Evolutionary conservation across 92 coral and sea anemone species (phyloP), one percentile per base, ranked within the genome.

Genomic region (Siderastrea siderea): DNA sequence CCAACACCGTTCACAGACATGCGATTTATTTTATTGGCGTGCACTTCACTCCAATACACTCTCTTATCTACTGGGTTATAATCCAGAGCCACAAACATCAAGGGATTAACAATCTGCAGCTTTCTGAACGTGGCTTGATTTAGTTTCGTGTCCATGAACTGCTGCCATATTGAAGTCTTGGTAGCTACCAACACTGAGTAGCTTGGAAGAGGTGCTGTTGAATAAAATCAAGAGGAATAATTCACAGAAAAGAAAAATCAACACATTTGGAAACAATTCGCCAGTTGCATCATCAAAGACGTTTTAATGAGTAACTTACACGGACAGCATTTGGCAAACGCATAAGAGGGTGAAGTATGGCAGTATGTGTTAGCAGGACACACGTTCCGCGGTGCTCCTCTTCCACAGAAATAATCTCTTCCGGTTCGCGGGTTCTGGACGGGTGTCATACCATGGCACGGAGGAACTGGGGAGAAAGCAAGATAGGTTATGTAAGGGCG

Each of bases 11-110:
- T 93, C 81, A 95, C 74, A 45, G 79, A 86, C n/a, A 96, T 92
- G n/a, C 99, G 96, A 13, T 87, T 82, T 78, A 97, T 93, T n/a
- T 45, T 89, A 71, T 66, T 84, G 14, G 47, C 93, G 0, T 16
- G 7, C 9, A 91, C 93, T 59, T 97, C 99, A 50, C 93, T 93
- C 98, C 98, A 97, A 76, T 97, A 97, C n/a, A 97, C 54, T 7
- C 91, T 91, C 75, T 95, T 93, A 59, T 95, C 98, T 47, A 85
- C 80, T 44, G 96, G 90, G 83, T 97, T 93, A 66, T 95, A 95
- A 70, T 87, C 94, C 75, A 97, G 68, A 48, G 97, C 95, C 44
- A 97, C 92, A 47, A 97, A 77, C 52, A 66, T 79, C 14, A 82
- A 3, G 15, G 98, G 95, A 71, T 90, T 93, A 38, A 84, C 80